Evolutionary conservation across 2,888 invertebrate genomes (phyloP).

Genomic region (Zaprionus bogoriensis): DNA sequence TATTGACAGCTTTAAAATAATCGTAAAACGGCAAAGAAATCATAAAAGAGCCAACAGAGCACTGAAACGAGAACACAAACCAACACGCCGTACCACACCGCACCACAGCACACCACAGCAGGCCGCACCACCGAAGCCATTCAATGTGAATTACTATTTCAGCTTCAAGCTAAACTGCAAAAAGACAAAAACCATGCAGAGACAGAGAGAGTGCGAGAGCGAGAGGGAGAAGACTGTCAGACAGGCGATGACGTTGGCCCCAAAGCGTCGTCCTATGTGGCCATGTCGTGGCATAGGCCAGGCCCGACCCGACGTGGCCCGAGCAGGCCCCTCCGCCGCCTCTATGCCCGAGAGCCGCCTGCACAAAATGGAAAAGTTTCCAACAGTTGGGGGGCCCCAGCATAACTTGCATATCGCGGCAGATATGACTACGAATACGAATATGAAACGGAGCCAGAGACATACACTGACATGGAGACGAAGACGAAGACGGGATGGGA

Average conservation of each 20-base stretch:
- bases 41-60: constrained; percentile 61
- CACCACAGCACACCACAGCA: not conserved
- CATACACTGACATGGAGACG: not conserved
- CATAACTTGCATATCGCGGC: constrained; percentile 64
- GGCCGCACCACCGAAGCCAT: constrained; percentile 42
- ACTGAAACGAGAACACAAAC: constrained; percentile 42
- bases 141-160: constrained; percentile 77
- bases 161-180: constrained; percentile 59
- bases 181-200: constrained; percentile 11
- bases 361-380: constrained; percentile 69
- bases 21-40: constrained; percentile 76
- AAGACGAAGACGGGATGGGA: constrained; percentile 9
- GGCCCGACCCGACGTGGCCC: not conserved
- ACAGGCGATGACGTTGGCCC: constrained; percentile 69
- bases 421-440: no score
- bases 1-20: constrained; percentile 80
- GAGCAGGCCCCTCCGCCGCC: not conserved
- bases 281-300: constrained; percentile 53
- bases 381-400: constrained; percentile 76
- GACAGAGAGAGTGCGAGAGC: constrained; percentile 1
- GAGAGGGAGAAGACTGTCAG: no score
- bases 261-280: constrained; percentile 55
- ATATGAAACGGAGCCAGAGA: not conserved
- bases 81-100: constrained; percentile 2
- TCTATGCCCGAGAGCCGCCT: constrained; percentile 17